Percentiles rank a stretch among this genome's conserved stretches.
These are phyloP conservation scores for Heliconius eleuchia DNA, from an alignment of 1,140 invertebrate species.

Conservation along the genomic window DNA sequence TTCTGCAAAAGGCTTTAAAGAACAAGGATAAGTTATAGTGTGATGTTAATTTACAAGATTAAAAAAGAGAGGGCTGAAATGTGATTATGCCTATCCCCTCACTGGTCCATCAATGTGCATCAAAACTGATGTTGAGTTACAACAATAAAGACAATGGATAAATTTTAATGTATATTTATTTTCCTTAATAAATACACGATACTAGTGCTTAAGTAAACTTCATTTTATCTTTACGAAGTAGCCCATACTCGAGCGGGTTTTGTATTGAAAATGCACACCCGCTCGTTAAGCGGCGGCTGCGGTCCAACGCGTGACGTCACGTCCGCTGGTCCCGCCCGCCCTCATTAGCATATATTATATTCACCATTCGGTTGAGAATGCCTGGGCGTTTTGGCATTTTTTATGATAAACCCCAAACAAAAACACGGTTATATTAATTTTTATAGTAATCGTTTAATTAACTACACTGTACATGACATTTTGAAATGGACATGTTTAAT, in stretches of 20 bases:
- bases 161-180: not conserved
- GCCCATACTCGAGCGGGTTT: conserved; percentile 46
- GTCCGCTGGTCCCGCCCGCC: conserved; percentile 65
- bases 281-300: conserved; percentile 75
- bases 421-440: conserved; percentile 14
- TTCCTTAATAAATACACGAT: conserved; percentile 3
- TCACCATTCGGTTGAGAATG: conserved; percentile 67
- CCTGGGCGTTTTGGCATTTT: conserved; percentile 57
- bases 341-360: conserved; percentile 81
- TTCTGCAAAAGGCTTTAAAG: not conserved
- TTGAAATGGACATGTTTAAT: not conserved
- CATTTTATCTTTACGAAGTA: conserved; percentile 33
- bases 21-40: not conserved
- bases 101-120: conserved; percentile 37
- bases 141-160: too few species aligned
- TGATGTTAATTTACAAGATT: not conserved
- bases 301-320: conserved; percentile 78
- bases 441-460: conserved; percentile 2
- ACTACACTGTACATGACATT: not conserved
- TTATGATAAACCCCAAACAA: conserved; percentile 26
- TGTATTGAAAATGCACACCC: conserved; percentile 77
- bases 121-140: too few species aligned
- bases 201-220: conserved; percentile 23
- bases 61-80: not conserved
- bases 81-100: conserved; percentile 43